Evolutionary conservation across 2,797 vertebrate species (phyloP).

Genomic region (Crax fasciolata): DNA sequence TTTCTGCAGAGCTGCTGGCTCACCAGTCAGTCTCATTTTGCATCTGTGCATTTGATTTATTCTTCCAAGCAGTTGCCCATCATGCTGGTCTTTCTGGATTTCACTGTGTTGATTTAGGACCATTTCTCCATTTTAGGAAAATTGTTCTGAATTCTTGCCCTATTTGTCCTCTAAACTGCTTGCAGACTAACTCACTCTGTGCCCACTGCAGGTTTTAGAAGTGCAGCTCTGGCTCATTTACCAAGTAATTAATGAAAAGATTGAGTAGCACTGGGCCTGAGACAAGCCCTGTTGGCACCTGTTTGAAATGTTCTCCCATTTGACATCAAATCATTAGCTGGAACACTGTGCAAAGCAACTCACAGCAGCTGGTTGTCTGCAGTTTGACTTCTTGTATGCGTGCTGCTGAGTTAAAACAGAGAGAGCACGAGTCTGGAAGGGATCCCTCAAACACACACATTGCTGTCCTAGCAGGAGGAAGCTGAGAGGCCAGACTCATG

Average conservation of each 20-base stretch:
- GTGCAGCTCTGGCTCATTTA: neutral
- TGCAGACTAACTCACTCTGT: neutral
- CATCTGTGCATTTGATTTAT: constrained; percentile 12
- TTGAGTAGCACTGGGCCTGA: neutral
- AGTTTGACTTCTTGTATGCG: neutral
- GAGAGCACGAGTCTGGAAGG: neutral
- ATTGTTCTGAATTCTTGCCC: neutral
- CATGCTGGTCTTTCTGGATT: neutral
- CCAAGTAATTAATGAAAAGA: constrained; percentile 9
- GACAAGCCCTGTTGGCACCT: neutral
- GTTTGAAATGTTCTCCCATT: neutral
- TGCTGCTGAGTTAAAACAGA: neutral
- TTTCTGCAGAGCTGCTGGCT: neutral
- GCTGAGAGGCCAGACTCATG: neutral
- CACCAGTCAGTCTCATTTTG: neutral
- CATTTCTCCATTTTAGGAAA: neutral
- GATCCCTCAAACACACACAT: neutral
- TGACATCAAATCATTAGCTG: constrained; percentile 40
- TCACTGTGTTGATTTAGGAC: neutral
- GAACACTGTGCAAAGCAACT: neutral
- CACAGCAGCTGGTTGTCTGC: constrained; percentile 1
- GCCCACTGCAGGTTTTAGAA: neutral
- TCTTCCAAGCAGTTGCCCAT: neutral
- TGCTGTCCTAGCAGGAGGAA: neutral
- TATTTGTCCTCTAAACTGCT: neutral